phyloP scores from a whole-genome alignment of 2,888 invertebrate genomes.

The Hemistola chrysoprasaria region DNA sequence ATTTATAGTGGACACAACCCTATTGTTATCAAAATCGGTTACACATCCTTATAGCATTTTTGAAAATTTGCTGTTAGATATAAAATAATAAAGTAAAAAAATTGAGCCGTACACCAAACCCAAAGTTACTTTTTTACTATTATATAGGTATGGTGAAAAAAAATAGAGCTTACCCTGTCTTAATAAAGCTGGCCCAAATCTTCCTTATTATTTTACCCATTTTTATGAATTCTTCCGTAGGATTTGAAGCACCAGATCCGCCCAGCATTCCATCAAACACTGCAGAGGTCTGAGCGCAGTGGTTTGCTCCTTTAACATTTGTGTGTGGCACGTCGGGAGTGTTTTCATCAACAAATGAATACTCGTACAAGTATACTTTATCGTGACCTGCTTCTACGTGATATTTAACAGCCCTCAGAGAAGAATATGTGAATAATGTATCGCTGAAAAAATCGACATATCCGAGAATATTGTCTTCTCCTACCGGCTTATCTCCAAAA shows the following conservation, averaged over 20 bases:
- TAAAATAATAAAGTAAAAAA: too few species aligned
- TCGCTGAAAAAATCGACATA: slow-evolving; percentile 46
- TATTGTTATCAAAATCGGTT: too few species aligned
- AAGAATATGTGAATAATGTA: slow-evolving; percentile 34
- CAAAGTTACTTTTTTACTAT: too few species aligned
- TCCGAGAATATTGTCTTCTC: slow-evolving; percentile 31
- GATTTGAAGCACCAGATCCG: slow-evolving; percentile 10
- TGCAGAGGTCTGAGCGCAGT: slow-evolving; percentile 39
- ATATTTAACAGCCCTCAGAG: slow-evolving; percentile 33
- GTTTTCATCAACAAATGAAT: slow-evolving; percentile 38
- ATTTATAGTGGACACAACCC: too few species aligned
- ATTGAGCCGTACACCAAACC: too few species aligned
- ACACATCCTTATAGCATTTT: too few species aligned
- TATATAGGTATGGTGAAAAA: too few species aligned
- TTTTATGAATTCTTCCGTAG: slow-evolving; percentile 26
- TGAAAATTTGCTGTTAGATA: too few species aligned
- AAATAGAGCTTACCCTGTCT: slow-evolving; percentile 39
- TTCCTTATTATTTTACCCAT: slow-evolving; percentile 34
- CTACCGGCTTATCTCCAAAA: slow-evolving; percentile 37
- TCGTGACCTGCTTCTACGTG: slow-evolving; percentile 37
- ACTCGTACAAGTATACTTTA: slow-evolving; percentile 43
- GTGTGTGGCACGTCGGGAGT: slow-evolving; percentile 30
- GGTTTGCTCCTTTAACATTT: slow-evolving; percentile 37
- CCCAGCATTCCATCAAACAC: slow-evolving; percentile 27
- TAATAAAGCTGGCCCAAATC: slow-evolving; percentile 49